These are phyloP conservation scores for cat (Felis catus) DNA, from an alignment of 2,113 vertebrate species.

Conservation along the genomic window F.catus_Fca126_mat1.0 CM031413.1:108805501-108806000, in stretches of 20 bases:
- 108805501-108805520: conserved; percentile 81
- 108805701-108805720: conserved; percentile 64
- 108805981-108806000: conserved; percentile 52
- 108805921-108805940: conserved; percentile 61
- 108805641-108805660: conserved; percentile 69
- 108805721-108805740: conserved; percentile 66
- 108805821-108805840: conserved; percentile 66
- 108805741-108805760: conserved; percentile 59
- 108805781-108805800: conserved; percentile 63
- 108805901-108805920: conserved; percentile 55
- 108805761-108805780: conserved; percentile 58
- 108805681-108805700: conserved; percentile 62
- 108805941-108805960: conserved; percentile 58
- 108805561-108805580: conserved; percentile 75
- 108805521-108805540: conserved; percentile 79
- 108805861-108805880: conserved; percentile 70
- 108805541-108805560: conserved; percentile 81
- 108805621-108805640: conserved; percentile 78
- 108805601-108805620: conserved; percentile 80
- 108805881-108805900: conserved; percentile 45
- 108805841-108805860: conserved; percentile 33
- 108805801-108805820: conserved; percentile 67
- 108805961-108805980: conserved; percentile 54
- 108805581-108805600: conserved; percentile 80
- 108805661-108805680: conserved; percentile 52